Evolutionary conservation across 2,888 invertebrate genomes (phyloP).

Genomic region (Mayetiola destructor): DNA sequence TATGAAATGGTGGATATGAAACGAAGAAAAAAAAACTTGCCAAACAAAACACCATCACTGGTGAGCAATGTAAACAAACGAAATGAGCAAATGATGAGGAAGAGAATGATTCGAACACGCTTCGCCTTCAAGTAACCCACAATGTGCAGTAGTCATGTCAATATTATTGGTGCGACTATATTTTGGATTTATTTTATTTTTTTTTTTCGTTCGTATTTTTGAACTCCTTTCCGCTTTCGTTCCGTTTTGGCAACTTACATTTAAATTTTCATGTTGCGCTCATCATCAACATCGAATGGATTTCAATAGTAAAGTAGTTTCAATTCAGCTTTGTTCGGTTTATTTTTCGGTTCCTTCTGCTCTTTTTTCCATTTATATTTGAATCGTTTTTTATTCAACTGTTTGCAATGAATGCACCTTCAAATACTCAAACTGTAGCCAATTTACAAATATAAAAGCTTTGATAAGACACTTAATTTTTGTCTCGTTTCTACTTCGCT

Average conservation of each 20-base stretch:
- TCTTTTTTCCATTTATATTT: neutral
- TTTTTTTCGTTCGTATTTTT: constrained; percentile 4
- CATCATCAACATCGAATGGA: neutral
- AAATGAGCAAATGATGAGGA: constrained; percentile 12
- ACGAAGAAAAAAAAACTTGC: neutral
- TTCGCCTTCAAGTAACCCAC: constrained; percentile 5
- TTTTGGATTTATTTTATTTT: neutral
- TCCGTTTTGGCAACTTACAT: neutral
- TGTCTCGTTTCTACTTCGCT: constrained; percentile 3
- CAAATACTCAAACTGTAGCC: constrained; percentile 12
- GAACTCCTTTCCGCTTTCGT: neutral
- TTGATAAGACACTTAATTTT: constrained; percentile 13
- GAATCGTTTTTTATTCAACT: too few relatives aligned
- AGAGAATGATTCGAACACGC: constrained; percentile 7
- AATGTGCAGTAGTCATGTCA: constrained; percentile 11
- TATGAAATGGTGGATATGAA: neutral
- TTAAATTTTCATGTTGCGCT: too few relatives aligned
- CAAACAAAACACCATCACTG: neutral
- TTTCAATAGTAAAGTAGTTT: constrained; percentile 5
- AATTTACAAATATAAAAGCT: constrained; percentile 13
- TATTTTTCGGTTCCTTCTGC: neutral
- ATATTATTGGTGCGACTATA: constrained; percentile 12
- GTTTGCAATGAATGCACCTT: constrained; percentile 11
- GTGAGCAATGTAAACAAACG: constrained; percentile 4
- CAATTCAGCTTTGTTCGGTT: too few relatives aligned